These are phyloP conservation scores for Drosophila oshimai DNA, from an alignment of 1,140 invertebrate species.

Conservation along the genomic window DNA sequence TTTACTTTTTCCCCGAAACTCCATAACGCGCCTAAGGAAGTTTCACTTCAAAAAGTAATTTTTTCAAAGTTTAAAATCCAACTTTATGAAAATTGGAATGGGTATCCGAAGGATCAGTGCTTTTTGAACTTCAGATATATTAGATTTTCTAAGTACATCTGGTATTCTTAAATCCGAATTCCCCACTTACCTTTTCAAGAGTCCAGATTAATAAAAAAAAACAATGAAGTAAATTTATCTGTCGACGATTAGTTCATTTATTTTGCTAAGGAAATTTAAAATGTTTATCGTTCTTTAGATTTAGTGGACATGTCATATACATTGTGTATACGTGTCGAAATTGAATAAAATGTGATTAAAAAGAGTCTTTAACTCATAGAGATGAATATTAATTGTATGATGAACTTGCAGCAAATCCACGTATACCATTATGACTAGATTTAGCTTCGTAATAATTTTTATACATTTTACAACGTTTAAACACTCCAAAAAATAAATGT, in stretches of 20 bases:
- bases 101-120: too few relatives aligned
- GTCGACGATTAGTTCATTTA: conserved; percentile 34
- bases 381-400: conserved; percentile 18
- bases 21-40: too few relatives aligned
- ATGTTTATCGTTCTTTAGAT: conserved; percentile 56
- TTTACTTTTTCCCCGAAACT: too few relatives aligned
- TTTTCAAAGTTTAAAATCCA: too few relatives aligned
- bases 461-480: conserved; percentile 76
- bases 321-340: conserved; percentile 55
- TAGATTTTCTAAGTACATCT: too few relatives aligned
- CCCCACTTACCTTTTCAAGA: neutral
- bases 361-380: conserved; percentile 29
- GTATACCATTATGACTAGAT: conserved; percentile 47
- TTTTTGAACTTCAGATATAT: too few relatives aligned
- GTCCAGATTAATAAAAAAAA: neutral
- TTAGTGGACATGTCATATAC: conserved; percentile 63
- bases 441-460: conserved; percentile 39
- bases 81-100: too few relatives aligned
- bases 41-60: too few relatives aligned
- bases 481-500: conserved; percentile 81
- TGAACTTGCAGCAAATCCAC: conserved; percentile 34
- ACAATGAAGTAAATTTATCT: neutral
- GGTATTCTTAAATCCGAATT: too few relatives aligned
- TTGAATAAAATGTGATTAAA: conserved; percentile 31
- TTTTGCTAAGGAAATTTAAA: conserved; percentile 67